Evolutionary conservation across 2,797 vertebrate species (phyloP), one percentile per base, ranked within the genome.

Genomic region (Distichodus sexfasciatus): DNA sequence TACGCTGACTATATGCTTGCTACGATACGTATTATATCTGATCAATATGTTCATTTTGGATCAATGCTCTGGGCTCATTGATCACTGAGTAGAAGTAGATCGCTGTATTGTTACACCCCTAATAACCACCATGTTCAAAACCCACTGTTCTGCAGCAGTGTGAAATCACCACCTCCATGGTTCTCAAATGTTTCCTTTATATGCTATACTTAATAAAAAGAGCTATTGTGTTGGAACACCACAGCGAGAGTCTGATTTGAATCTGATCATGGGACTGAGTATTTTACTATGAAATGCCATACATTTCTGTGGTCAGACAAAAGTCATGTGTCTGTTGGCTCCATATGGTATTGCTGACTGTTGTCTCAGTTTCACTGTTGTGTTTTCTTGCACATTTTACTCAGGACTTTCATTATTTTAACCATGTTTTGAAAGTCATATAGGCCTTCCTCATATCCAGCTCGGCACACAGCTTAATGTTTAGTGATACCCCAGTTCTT

Each of bases 241-340:
- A 51, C 26, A 21, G 14, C n/a, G 9, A 65, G 47, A 29, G 51
- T 55, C 31, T 46, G 38, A 53, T 62, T 53, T 29, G 44, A 47
- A 51, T 41, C 29, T 41, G 36, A 36, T 41, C 44, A 28, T 35
- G 17, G 46, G 17, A 43, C 35, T 36, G 21, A 44, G 28, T 46
- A 23, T 61, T 69, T 61, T 43, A 51, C 36, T 61, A 10, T 53
- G 17, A 53, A 51, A 69, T 26, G 5, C 58, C 6, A 51, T 14
- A 23, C 28, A 19, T 61, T 65, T 53, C 24, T 44, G 47, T 43
- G 36, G 38, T 33, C 26, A 54, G 67, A 36, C 58, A 44, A 17
- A 69, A 58, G 23, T 44, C 28, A 4, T 65, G 62, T 40, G 62
- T 40, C 47, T 64, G 11, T 33, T 47, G 43, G 62, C 62, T 51